Percentiles rank a stretch among this genome's conserved stretches.
Conservation (phyloP, 2,113 vertebrate species). For the Aix galericulata region DNA sequence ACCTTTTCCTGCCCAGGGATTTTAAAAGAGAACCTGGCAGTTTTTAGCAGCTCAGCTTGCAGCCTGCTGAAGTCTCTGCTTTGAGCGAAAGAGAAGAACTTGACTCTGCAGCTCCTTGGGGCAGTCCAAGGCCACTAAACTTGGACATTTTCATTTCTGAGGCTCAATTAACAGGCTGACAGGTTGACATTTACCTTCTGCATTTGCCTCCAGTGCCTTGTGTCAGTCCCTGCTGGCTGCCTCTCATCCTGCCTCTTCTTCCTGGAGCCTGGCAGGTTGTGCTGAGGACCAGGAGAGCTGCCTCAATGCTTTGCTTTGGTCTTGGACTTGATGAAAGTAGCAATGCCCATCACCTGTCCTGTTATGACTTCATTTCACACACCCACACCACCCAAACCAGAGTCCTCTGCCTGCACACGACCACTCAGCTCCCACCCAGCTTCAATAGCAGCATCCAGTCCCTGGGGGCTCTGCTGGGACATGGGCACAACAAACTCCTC, state of each 20-base stretch:
- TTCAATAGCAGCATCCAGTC: too few species aligned
- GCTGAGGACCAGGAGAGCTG: neutral
- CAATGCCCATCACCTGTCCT: neutral
- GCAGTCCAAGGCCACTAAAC: neutral
- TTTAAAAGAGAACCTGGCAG: neutral
- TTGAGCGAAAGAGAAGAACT: accelerated
- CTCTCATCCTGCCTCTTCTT: neutral
- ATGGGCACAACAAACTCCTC: neutral
- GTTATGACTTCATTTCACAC: neutral
- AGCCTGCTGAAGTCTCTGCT: neutral
- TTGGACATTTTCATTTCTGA: neutral
- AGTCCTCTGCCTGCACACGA: neutral
- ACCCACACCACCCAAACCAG: too few species aligned
- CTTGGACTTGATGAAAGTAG: neutral
- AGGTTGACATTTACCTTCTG: neutral
- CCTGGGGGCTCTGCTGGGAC: too few species aligned
- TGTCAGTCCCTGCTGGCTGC: neutral
- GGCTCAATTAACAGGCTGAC: neutral
- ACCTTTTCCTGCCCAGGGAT: neutral
- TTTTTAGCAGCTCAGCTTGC: neutral
- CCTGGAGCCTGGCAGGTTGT: neutral
- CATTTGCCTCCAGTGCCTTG: neutral
- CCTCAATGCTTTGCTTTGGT: neutral
- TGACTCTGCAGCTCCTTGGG: neutral
- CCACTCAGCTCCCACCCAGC: neutral